Percentiles rank a stretch among this genome's conserved stretches.
phyloP scores from a whole-genome alignment of 2,888 invertebrate genomes.

The Gari tellinella region DNA sequence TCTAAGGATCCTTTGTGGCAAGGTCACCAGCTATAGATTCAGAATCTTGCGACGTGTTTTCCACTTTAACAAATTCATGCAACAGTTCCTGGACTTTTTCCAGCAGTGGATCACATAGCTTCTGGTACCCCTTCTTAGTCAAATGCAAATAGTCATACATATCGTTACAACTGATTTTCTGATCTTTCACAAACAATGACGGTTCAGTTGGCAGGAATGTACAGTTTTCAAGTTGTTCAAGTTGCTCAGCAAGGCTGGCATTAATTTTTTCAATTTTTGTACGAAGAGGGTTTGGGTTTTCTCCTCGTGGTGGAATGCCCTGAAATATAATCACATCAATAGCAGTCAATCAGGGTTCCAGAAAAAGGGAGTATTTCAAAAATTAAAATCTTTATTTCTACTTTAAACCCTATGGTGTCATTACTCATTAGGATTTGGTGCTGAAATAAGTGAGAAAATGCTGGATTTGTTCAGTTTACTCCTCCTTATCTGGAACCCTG shows the following conservation, averaged over 20 bases:
- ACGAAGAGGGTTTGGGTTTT: constrained; percentile 92
- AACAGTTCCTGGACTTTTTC: constrained; percentile 80
- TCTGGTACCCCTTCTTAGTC: constrained; percentile 92
- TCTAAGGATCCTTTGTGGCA: constrained; percentile 52
- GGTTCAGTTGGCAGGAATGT: constrained; percentile 93
- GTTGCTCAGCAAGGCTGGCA: constrained; percentile 88
- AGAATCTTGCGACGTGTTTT: constrained; percentile 70
- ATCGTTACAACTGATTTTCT: constrained; percentile 93
- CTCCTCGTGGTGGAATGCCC: constrained; percentile 95
- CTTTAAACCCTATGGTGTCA: background rate
- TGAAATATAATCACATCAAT: constrained; percentile 85
- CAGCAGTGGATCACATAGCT: constrained; percentile 85
- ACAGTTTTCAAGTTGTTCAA: constrained; percentile 87
- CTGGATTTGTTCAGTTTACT: no score
- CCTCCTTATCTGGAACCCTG: no score
- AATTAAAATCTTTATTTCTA: no score
- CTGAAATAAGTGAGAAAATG: no score
- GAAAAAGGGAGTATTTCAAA: no score
- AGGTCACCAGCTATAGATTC: constrained; percentile 57
- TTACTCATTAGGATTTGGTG: no score
- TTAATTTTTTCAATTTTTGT: constrained; percentile 92
- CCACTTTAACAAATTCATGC: constrained; percentile 76
- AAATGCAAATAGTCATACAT: constrained; percentile 96
- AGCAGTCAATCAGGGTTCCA: no score
- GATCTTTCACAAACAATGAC: constrained; percentile 85